Base-by-base conservation (phyloP, 2,888 invertebrate genomes). In the Athripsodes cinereus region DNA sequence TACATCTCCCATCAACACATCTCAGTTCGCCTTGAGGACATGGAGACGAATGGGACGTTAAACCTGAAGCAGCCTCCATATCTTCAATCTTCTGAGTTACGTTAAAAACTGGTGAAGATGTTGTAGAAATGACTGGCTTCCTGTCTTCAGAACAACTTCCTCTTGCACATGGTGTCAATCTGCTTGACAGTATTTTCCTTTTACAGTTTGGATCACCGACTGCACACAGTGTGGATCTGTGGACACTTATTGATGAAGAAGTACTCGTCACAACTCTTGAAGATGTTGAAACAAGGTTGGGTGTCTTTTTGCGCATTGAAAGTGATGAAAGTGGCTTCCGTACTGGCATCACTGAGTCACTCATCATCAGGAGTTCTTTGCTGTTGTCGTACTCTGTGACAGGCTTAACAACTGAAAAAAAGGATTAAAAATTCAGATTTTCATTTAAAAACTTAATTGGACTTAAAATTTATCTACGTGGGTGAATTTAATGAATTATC, bases 1-100 rank as follows among this genome's bases (percentile, higher is more conserved):
- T 84, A 68, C 85, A 85, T 60, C 81, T 74, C 22, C 84, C 84
- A 67, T 83, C 84, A 2, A 83, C 80, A 65, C 85, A 85, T 56
- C 84, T 77, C 52, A 84, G 69, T 65, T 84, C 81, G 0, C 78
- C 78, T 54, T 71, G 73, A 1, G 77, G 81, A 67, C 75, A 83
- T 0, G 80, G 78, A 0, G 80, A 79, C 1, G 72, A 69, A 65
- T 77, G 78, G 10, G 75, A 73, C 11, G 71, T 72, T 2, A 65
- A 62, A 2, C 68, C 44, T 46, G 53, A 22, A 58, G 57, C 63
- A 11, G 52, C 20, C 2, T 63, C 63, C 47, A 55, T 53, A 16
- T 53, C 57, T 50, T 62, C 53, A 50, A 50, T 40, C 26, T 56
- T 51, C 16, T 21, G 44, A 22, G 57, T 52, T 58, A 53, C 19